A percentile compares a stretch with the other conserved stretches of the same genome.
Conservation (phyloP, 1,140 invertebrate genomes). For the Episyrphus balteatus region DNA sequence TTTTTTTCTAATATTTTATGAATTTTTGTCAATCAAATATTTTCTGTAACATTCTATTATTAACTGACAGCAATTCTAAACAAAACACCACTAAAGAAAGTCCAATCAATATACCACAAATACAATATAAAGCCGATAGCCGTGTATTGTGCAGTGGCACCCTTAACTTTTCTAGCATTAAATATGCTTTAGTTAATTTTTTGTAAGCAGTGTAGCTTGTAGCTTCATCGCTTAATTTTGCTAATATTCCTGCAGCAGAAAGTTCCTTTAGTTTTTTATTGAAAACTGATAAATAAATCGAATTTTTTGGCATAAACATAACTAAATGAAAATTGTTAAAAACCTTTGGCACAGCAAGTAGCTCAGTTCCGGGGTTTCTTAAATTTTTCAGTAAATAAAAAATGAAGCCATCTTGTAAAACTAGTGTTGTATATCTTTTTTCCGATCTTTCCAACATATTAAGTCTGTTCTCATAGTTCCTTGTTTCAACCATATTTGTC, state of each 20-base stretch:
- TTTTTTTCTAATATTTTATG: too few species aligned
- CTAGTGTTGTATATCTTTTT: not conserved
- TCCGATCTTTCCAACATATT: not conserved
- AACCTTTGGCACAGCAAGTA: conserved; percentile 1
- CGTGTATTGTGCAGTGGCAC: too few species aligned
- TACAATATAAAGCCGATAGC: too few species aligned
- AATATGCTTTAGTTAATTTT: too few species aligned
- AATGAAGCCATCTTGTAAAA: not conserved
- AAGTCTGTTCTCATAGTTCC: not conserved
- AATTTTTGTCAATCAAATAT: too few species aligned
- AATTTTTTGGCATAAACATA: conserved; percentile 6
- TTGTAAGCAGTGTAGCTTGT: too few species aligned
- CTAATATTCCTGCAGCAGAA: conserved; percentile 2
- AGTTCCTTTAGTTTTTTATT: conserved; percentile 3
- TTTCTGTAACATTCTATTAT: too few species aligned
- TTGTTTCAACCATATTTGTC: conserved; percentile 4
- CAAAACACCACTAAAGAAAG: too few species aligned
- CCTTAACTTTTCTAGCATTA: too few species aligned
- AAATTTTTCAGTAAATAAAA: not conserved
- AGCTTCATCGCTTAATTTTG: too few species aligned
- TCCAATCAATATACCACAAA: too few species aligned
- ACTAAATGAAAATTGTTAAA: conserved; percentile 1
- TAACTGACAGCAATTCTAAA: too few species aligned
- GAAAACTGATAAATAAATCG: not conserved
- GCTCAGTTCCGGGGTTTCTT: not conserved